A percentile compares a stretch with the other conserved stretches of the same genome.
Conservation (phyloP, 1,140 invertebrate genomes). For the Acyrthosiphon pisum region DNA sequence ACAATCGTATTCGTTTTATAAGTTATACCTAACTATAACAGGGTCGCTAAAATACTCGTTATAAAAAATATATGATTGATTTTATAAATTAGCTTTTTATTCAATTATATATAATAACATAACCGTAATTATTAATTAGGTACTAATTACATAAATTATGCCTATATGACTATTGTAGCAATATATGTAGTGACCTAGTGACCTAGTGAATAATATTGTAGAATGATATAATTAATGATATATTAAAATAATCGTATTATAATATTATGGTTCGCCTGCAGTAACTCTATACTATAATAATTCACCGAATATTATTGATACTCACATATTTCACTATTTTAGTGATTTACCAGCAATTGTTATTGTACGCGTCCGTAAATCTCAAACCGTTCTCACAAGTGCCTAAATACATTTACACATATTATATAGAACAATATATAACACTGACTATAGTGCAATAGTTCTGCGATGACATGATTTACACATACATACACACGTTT, state of each 20-base stretch:
- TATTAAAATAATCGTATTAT: neutral
- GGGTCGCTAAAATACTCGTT: no score
- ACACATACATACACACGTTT: neutral
- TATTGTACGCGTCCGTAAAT: neutral
- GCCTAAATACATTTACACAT: neutral
- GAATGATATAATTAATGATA: neutral
- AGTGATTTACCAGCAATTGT: neutral
- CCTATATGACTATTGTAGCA: neutral
- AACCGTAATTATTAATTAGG: no score
- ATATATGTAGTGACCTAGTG: no score
- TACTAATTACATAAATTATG: no score
- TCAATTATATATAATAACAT: no score
- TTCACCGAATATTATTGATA: neutral
- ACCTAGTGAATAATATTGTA: no score
- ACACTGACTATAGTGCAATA: neutral
- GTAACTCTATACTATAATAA: neutral
- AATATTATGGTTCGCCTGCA: neutral
- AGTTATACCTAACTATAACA: no score
- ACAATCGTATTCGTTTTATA: no score
- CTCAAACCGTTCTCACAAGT: neutral
- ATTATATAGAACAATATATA: neutral
- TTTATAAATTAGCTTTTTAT: no score
- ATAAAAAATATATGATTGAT: no score
- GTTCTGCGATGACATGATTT: neutral
- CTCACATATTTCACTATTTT: neutral